These are phyloP conservation scores for Pangasius macronema DNA, from an alignment of 2,797 vertebrate genomes.

Conservation along the genomic window DNA sequence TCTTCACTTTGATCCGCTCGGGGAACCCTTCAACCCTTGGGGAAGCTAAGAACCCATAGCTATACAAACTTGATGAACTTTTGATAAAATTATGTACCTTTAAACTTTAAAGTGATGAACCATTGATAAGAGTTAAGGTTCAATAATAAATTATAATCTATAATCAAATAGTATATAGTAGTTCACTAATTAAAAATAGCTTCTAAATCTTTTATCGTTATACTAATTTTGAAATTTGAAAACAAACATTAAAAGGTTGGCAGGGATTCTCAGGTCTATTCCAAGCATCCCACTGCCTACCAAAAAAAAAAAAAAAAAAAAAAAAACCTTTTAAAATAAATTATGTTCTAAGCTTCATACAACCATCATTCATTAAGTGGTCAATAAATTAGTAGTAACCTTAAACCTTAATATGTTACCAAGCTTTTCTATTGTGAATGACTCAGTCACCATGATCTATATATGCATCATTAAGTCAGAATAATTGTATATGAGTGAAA, in stretches of 20 bases:
- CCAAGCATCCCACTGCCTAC: not conserved
- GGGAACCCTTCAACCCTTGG: not conserved
- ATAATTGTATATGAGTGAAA: not conserved
- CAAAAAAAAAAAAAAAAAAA: not conserved
- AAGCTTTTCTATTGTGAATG: constrained; percentile 1
- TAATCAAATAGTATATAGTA: not conserved
- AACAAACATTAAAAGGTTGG: not conserved
- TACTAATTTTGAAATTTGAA: not conserved
- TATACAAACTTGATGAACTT: not conserved
- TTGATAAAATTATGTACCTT: not conserved
- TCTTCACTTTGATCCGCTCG: not conserved
- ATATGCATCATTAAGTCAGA: not conserved
- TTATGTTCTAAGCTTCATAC: not conserved
- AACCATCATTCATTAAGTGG: not conserved
- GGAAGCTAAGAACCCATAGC: not conserved
- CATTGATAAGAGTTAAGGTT: not conserved
- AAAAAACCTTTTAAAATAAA: not conserved
- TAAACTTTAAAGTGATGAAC: not conserved
- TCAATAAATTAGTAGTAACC: not conserved
- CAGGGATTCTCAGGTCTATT: not conserved
- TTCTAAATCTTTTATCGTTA: not conserved
- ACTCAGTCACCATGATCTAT: not conserved
- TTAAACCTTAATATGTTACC: not conserved
- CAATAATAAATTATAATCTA: not conserved
- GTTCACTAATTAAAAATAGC: not conserved